Evolutionary conservation across 2,888 invertebrate genomes (phyloP).

Genomic region (Anoplius nigerrimus): DNA sequence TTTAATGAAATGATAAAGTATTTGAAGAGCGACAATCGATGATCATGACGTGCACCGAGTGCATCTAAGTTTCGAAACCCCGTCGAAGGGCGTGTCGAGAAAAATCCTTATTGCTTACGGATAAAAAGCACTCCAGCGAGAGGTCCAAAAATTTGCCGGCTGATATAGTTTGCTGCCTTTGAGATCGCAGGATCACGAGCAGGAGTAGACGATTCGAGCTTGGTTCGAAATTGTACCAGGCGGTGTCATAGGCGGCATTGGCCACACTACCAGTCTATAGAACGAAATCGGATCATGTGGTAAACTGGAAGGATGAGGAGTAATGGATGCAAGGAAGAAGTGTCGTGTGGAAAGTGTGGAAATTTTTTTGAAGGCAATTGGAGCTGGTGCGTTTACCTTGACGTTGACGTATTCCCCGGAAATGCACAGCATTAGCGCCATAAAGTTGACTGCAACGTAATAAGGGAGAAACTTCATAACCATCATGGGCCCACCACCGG

Average conservation of each 20-base stretch:
- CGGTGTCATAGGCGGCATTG: constrained; percentile 20
- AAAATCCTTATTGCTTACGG: constrained; percentile 31
- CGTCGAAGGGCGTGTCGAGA: neutral
- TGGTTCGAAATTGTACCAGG: constrained; percentile 34
- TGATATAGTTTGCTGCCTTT: constrained; percentile 38
- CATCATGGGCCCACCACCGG: neutral
- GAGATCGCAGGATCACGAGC: constrained; percentile 41
- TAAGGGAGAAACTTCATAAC: constrained; percentile 11
- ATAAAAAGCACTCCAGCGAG: constrained; percentile 36
- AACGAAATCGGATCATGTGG: neutral
- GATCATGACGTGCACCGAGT: too few relatives aligned
- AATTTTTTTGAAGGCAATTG: neutral
- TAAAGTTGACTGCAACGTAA: constrained; percentile 12
- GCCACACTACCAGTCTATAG: constrained; percentile 27
- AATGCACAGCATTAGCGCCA: constrained; percentile 15
- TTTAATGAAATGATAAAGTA: too few relatives aligned
- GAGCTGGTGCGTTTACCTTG: constrained; percentile 13
- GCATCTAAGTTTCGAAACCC: neutral
- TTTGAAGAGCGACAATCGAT: too few relatives aligned
- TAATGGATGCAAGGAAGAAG: neutral
- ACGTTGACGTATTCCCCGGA: constrained; percentile 22
- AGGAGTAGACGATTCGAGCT: constrained; percentile 26
- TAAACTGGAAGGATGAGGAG: neutral
- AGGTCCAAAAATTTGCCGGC: constrained; percentile 41
- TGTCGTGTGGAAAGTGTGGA: neutral